Base-by-base conservation (phyloP, 2,797 vertebrate genomes). In the Urocyon cinereoargenteus region DNA sequence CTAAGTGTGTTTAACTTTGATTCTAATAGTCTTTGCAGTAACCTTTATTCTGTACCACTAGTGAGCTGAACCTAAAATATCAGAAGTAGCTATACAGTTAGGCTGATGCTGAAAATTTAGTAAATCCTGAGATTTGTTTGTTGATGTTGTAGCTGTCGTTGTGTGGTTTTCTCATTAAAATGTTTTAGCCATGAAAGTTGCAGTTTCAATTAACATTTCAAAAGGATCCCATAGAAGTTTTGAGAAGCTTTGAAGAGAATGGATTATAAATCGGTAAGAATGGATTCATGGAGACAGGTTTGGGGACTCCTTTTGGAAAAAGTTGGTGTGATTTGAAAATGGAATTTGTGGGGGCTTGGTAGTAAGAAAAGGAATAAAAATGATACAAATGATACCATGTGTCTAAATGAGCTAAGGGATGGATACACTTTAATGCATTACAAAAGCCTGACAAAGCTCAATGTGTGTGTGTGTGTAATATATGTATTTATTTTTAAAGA, bases 191-290 rank as follows among this genome's bases (percentile, higher is more conserved):
- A n/a, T 22, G 94, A 19, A 53, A 73, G n/a, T 79, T 94, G 26
- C 11, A 75, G 89, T 79, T 26, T 86, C 5, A 28, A 61, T 77
- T 91, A 78, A 81, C 6, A 95, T 87, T 90, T 92, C 77, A 19
- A 59, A 91, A 89, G 21, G 18, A 31, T 16, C 6, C 7, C 21
- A 13, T n/a, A 57, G 68, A 86, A 66, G 6, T 2, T 86, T 89
- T 83, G 18, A 86, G 53, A 84, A 92, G 5, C 1, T 79, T 79
- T 87, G 21, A 64, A 8, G 6, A 75, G 3, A 92, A 87, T 31
- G 11, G 0, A 89, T 31, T 73, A 8, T 81, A 31, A 72, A 2
- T 53, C 49, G n/a, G 5, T 72, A 70, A 79, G 15, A 90, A 51
- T 1, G 9, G 12, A 36, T 36, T 86, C 1, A 57, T 86, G 57